Conservation (phyloP, 2,888 invertebrate species). For the Erpobdella octoculata region DNA sequence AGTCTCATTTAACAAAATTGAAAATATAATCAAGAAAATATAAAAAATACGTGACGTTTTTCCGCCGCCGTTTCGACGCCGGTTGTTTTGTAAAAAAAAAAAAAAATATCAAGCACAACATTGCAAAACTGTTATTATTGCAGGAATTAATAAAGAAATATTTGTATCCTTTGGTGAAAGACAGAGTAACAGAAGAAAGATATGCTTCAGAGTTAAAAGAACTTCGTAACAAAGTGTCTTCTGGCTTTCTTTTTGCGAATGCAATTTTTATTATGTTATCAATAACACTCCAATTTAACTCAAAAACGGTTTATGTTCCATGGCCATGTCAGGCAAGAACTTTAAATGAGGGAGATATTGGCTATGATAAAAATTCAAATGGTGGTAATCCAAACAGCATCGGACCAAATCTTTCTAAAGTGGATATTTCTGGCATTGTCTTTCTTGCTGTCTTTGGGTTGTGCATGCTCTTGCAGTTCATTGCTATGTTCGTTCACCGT, state of each 20-base stretch:
- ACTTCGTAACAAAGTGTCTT: conserved; percentile 71
- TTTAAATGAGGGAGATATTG: too few species aligned
- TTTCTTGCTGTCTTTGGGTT: conserved; percentile 45
- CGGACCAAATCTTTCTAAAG: conserved; percentile 20
- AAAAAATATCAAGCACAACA: too few species aligned
- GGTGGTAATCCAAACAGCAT: too few species aligned
- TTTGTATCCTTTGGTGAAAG: conserved; percentile 73
- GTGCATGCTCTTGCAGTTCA: conserved; percentile 44
- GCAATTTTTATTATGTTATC: conserved; percentile 86
- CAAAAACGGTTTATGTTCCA: conserved; percentile 27
- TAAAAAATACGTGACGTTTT: not conserved
- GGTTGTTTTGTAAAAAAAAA: too few species aligned
- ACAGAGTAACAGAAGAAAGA: conserved; percentile 60
- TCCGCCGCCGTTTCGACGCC: not conserved
- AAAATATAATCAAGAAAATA: not conserved
- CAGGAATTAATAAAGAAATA: conserved; percentile 80
- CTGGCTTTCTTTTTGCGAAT: conserved; percentile 85
- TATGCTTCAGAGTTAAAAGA: conserved; percentile 63
- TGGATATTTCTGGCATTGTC: conserved; percentile 34
- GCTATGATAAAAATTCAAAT: too few species aligned
- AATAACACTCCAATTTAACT: conserved; percentile 42
- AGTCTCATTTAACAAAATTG: not conserved
- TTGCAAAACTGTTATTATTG: too few species aligned
- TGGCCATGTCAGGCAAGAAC: conserved; percentile 31
- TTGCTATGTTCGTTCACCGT: conserved; percentile 47